Evolutionary conservation across 92 coral and sea anemone species (phyloP).

Genomic region (Epizoanthus fatuus): DNA sequence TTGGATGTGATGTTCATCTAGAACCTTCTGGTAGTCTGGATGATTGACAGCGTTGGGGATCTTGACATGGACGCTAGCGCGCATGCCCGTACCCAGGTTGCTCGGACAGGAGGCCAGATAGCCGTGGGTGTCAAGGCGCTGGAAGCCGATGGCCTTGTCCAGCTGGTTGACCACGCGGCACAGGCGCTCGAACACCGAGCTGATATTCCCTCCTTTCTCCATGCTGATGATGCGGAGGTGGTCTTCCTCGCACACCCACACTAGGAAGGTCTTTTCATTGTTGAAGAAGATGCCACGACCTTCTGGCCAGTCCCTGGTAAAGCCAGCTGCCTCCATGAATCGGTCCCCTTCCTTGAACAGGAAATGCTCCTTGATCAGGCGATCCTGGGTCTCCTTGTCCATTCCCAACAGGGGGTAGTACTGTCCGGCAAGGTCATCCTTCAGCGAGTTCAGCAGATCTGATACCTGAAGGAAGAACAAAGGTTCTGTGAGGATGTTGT

Average conservation of each 20-base stretch:
- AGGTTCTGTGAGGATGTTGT: conserved; percentile 5
- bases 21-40: conserved; percentile 87
- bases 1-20: conserved; percentile 83
- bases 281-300: conserved; percentile 98
- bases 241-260: conserved; percentile 98
- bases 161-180: conserved; percentile 87
- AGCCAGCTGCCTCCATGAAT: conserved; percentile 90
- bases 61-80: conserved; percentile 96
- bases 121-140: conserved; percentile 81
- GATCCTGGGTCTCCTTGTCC: conserved; percentile 88
- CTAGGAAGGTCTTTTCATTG: conserved; percentile 89
- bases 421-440: conserved; percentile 86
- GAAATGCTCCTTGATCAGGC: conserved; percentile 91
- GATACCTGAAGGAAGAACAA: conserved; percentile 62
- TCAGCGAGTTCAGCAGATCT: conserved; percentile 79
- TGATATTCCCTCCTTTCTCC: conserved; percentile 94
- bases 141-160: conserved; percentile 85
- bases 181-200: conserved; percentile 86
- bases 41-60: conserved; percentile 88
- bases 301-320: conserved; percentile 90
- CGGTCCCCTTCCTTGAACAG: conserved; percentile 95
- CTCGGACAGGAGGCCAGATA: conserved; percentile 93
- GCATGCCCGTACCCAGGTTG: conserved; percentile 95
- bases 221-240: conserved; percentile 97
- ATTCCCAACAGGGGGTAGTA: conserved; percentile 92